These are phyloP conservation scores for Pristionchus entomophagus DNA, from an alignment of 2,888 invertebrate species.

Conservation along the genomic window DNA sequence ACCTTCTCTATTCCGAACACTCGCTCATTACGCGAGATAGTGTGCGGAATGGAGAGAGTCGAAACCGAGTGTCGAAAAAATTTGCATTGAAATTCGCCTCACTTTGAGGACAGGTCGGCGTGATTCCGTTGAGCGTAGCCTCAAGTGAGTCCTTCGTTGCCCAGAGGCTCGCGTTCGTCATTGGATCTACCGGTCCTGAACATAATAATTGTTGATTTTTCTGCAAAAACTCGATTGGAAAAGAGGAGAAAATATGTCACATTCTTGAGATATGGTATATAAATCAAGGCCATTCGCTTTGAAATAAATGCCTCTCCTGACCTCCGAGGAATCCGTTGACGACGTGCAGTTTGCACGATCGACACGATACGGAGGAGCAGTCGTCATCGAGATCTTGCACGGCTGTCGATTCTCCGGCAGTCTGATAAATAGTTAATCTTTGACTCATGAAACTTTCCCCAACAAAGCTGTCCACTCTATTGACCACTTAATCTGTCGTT, in stretches of 20 bases:
- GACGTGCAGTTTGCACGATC: slow-evolving; percentile 37
- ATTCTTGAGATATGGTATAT: too few species aligned
- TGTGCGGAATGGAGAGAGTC: too few species aligned
- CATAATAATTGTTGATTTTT: not conserved
- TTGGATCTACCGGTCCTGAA: not conserved
- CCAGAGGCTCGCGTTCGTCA: slow-evolving; percentile 35
- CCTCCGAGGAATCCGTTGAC: slow-evolving; percentile 34
- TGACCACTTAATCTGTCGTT: too few species aligned
- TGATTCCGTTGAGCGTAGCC: slow-evolving; percentile 12
- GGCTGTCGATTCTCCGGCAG: not conserved
- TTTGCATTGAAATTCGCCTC: too few species aligned
- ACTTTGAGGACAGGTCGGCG: not conserved
- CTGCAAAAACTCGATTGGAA: not conserved
- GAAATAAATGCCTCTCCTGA: not conserved
- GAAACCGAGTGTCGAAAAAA: too few species aligned
- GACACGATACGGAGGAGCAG: slow-evolving; percentile 3
- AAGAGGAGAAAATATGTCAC: not conserved
- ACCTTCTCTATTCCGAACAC: too few species aligned
- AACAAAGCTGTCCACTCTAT: too few species aligned
- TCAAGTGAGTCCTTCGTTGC: not conserved
- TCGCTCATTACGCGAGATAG: too few species aligned
- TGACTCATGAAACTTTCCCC: too few species aligned
- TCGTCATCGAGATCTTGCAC: not conserved
- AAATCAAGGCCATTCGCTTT: too few species aligned
- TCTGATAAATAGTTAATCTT: not conserved